Percentiles rank a stretch among this genome's conserved stretches.
phyloP scores from a whole-genome alignment of 1,140 invertebrate species.

The Drosophila punjabiensis region DNA sequence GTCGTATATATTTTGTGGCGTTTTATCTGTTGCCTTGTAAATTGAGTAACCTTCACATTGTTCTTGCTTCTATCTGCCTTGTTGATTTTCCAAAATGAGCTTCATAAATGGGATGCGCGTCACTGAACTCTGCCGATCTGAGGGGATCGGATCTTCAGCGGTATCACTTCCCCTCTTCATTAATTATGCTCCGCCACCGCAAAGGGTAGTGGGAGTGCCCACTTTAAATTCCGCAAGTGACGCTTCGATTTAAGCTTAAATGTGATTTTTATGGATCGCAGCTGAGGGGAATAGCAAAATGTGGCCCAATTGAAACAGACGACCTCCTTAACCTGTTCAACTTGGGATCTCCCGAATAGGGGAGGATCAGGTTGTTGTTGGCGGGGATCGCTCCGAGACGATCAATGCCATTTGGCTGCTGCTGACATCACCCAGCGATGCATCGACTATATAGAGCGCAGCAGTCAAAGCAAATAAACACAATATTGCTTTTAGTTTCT shows the following conservation, averaged over 20 bases:
- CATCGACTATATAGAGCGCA: slow-evolving; percentile 37
- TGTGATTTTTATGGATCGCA: slow-evolving; percentile 59
- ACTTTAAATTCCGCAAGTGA: slow-evolving; percentile 32
- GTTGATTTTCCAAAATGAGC: slow-evolving; percentile 34
- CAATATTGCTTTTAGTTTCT: slow-evolving; percentile 50
- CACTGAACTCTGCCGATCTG: slow-evolving; percentile 48
- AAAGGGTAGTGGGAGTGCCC: slow-evolving; percentile 5
- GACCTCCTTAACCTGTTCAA: slow-evolving; percentile 29
- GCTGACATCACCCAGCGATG: slow-evolving; percentile 66
- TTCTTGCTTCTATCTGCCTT: slow-evolving; percentile 22
- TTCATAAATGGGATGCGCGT: slow-evolving; percentile 46
- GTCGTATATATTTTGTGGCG: slow-evolving; percentile 21
- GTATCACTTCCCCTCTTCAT: slow-evolving; percentile 26
- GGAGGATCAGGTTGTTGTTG: slow-evolving; percentile 19
- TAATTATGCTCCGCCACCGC: slow-evolving; percentile 4
- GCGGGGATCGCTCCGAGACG: slow-evolving; percentile 13
- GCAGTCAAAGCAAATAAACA: slow-evolving; percentile 51
- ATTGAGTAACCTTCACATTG: slow-evolving; percentile 74
- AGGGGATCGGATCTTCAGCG: slow-evolving; percentile 4
- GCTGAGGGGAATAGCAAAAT: slow-evolving; percentile 58
- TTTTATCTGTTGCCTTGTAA: slow-evolving; percentile 79
- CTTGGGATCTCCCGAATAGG: slow-evolving; percentile 36
- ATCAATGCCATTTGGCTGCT: slow-evolving; percentile 11
- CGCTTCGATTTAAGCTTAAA: slow-evolving; percentile 31
- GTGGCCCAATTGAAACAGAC: slow-evolving; percentile 33